Evolutionary conservation across 1,140 invertebrate genomes (phyloP), one percentile per base, ranked within the genome.

Genomic region (Helicoverpa armigera): DNA sequence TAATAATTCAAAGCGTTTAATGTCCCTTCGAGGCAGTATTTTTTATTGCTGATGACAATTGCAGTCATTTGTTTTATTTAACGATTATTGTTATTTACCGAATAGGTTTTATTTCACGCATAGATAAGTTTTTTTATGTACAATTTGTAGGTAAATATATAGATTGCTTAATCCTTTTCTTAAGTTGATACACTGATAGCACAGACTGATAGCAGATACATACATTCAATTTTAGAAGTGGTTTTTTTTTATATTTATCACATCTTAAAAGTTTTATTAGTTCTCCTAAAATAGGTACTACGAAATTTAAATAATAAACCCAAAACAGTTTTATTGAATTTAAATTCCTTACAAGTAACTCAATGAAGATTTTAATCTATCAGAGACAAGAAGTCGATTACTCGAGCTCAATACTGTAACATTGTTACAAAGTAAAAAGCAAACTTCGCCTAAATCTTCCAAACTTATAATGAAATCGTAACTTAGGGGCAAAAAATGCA

Each of bases 391-490:
- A 63, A 51, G 12, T 58, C 29, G n/a, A 76, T 63, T 72, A 72
- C 50, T 76, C 48, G 35, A 58, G 16, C 29, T 16, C 16, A 76
- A 61, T 76, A 63, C 48, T 61, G 18, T 35, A 76, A 76, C 56
- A 35, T 35, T n/a, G 48, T 53, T 29, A 53, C 58, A 51, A 76
- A 76, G 73, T 63, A 29, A 63, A 61, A 63, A 63, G 58, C 43
- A 14, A 76, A 76, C 18, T 76, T 76, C 18, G 23, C 12, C 12
- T 13, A 29, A 76, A 76, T 61, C 58, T 60, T 31, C 9, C 13
- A 51, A 76, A 76, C 73, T 76, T 76, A 76, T 76, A 76, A 76
- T 76, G 73, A 76, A 76, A 61, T 61, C 58, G 16, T 18, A 75
- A 63, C 43, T 75, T 61, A n/a, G 2, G 11, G 58, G 35, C 73